Conservation (phyloP, 2,888 invertebrate species). For the Coenonympha arcania region DNA sequence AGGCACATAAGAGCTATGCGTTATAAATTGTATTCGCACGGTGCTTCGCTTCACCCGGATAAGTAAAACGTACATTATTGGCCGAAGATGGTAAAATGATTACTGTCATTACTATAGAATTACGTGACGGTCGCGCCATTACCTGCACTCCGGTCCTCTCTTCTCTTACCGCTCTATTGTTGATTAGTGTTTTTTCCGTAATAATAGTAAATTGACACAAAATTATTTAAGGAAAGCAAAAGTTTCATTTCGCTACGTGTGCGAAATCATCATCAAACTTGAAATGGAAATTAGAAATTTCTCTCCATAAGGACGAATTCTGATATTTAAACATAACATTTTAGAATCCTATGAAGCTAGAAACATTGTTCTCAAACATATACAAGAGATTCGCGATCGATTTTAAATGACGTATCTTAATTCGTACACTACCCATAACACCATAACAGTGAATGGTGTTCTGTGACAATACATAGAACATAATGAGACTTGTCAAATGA, state of each 20-base stretch:
- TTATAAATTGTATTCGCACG: constrained; percentile 54
- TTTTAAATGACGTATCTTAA: too few species aligned
- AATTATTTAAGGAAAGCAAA: constrained; percentile 29
- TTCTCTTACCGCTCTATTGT: constrained; percentile 46
- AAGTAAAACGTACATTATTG: constrained; percentile 53
- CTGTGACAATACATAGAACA: too few species aligned
- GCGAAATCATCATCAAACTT: not conserved
- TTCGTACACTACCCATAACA: too few species aligned
- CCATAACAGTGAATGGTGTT: too few species aligned
- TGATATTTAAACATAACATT: too few species aligned
- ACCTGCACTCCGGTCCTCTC: constrained; percentile 56
- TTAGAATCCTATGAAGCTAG: too few species aligned
- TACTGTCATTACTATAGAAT: constrained; percentile 65
- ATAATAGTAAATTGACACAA: constrained; percentile 31
- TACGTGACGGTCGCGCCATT: constrained; percentile 48
- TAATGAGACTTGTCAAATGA: too few species aligned
- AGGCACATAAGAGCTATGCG: constrained; percentile 27
- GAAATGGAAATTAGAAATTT: not conserved
- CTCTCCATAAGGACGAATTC: not conserved
- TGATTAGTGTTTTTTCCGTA: constrained; percentile 35
- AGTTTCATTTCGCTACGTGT: constrained; percentile 10
- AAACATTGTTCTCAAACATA: too few species aligned
- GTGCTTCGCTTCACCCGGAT: constrained; percentile 35
- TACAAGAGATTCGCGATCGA: too few species aligned
- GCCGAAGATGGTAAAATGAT: constrained; percentile 69